Evolutionary conservation across 53 echinoderm and acorn worm species (phyloP).

Genomic region (Antedon mediterranea): DNA sequence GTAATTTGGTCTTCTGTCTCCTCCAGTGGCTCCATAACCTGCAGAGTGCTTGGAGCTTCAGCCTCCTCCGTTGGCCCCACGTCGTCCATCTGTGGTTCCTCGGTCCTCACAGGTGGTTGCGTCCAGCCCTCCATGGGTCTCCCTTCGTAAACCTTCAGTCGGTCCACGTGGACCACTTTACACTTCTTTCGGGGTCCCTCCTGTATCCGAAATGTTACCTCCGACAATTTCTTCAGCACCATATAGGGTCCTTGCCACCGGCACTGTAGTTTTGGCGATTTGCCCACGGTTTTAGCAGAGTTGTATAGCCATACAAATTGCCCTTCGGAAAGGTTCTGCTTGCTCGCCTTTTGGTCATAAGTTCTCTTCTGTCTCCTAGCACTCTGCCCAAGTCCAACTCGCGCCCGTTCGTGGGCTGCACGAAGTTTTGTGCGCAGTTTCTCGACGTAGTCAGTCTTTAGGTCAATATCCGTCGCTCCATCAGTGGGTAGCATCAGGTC

Average conservation of each 20-base stretch:
- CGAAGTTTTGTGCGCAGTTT: conserved; percentile 15
- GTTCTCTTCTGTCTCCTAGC: conserved; percentile 6
- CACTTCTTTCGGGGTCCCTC: too few species aligned
- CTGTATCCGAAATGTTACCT: too few species aligned
- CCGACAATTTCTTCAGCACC: conserved; percentile 5
- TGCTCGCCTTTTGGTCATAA: neutral
- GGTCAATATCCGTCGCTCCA: too few species aligned
- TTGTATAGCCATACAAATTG: conserved; percentile 10
- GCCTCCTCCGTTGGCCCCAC: too few species aligned
- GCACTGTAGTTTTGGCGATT: conserved; percentile 7
- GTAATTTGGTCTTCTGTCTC: too few species aligned
- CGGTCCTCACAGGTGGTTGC: too few species aligned
- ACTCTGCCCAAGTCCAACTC: neutral
- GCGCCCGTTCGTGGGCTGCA: neutral
- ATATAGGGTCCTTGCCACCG: conserved; percentile 14
- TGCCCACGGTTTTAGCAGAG: conserved; percentile 2
- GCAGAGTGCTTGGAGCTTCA: too few species aligned
- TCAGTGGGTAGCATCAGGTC: conserved; percentile 11
- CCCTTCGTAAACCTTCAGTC: too few species aligned
- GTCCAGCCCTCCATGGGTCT: too few species aligned
- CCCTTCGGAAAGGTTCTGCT: neutral
- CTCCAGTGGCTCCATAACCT: too few species aligned
- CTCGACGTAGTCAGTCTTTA: neutral
- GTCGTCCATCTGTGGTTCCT: too few species aligned
- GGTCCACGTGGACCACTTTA: too few species aligned